phyloP scores from a whole-genome alignment of 2,888 invertebrate genomes.

The Pherbina coryleti region DNA sequence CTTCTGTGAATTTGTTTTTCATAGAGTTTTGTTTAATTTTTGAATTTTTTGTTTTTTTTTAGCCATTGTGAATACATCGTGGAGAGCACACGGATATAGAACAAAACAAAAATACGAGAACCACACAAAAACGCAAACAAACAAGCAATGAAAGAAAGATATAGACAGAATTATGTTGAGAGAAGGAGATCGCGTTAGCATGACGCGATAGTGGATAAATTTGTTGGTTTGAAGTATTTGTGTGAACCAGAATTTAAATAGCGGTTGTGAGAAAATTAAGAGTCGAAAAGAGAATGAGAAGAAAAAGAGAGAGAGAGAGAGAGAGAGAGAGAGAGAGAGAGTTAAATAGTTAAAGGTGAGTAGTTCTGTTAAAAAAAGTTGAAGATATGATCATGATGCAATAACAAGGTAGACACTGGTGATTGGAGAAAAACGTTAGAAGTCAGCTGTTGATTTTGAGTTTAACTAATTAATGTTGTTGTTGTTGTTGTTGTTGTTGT shows the following conservation, averaged over 20 bases:
- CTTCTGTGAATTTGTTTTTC: slow-evolving; percentile 20
- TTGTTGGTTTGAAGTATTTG: background rate
- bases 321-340: slow-evolving; percentile 16
- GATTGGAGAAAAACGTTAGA: too few species aligned
- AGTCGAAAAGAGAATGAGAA: background rate
- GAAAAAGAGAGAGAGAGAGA: background rate
- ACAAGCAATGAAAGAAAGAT: slow-evolving; percentile 22
- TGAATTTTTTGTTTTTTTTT: background rate
- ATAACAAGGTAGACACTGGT: too few species aligned
- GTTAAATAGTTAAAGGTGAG: background rate
- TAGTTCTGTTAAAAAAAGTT: background rate
- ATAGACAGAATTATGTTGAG: slow-evolving; percentile 31
- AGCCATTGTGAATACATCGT: slow-evolving; percentile 16
- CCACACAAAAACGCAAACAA: slow-evolving; percentile 10
- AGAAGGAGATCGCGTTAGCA: background rate
- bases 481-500: too few species aligned
- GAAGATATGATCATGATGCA: too few species aligned
- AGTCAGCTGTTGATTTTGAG: too few species aligned
- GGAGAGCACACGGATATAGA: background rate
- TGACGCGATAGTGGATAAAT: background rate
- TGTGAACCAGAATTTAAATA: background rate
- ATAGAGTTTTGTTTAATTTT: background rate
- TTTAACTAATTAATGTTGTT: too few species aligned
- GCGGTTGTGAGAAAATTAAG: background rate
- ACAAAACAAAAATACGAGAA: slow-evolving; percentile 31